Conservation (phyloP, 2,888 invertebrate species). For the Stomorhina lunata region DNA sequence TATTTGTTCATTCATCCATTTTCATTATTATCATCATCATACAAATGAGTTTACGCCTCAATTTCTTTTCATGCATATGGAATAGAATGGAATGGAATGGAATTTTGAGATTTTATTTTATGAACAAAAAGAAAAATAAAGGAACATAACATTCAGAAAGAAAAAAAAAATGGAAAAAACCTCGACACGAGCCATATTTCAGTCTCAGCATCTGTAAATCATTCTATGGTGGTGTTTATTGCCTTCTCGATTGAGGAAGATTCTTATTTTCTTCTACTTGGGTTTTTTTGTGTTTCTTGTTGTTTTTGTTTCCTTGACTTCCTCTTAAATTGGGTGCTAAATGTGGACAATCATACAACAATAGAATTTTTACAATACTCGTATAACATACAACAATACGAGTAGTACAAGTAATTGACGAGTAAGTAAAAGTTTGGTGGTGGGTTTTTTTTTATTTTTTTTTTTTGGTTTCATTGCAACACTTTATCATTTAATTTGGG, state of each 20-base stretch:
- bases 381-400: too few relatives aligned
- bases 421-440: slow-evolving; percentile 28
- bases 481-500: slow-evolving; percentile 39
- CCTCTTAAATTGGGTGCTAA: slow-evolving; percentile 64
- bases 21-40: slow-evolving; percentile 60
- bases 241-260: slow-evolving; percentile 37
- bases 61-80: slow-evolving; percentile 48
- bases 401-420: not conserved
- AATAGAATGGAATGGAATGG: too few relatives aligned
- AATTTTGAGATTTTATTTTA: slow-evolving; percentile 3
- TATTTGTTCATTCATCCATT: slow-evolving; percentile 58
- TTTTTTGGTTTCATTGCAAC: slow-evolving; percentile 3
- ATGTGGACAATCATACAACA: slow-evolving; percentile 59
- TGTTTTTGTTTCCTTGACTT: slow-evolving; percentile 39
- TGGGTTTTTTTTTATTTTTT: not conserved
- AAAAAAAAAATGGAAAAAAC: slow-evolving; percentile 6
- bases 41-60: slow-evolving; percentile 65
- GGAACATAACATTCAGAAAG: slow-evolving; percentile 6
- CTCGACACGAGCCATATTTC: slow-evolving; percentile 64
- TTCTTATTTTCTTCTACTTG: slow-evolving; percentile 24
- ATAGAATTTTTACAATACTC: slow-evolving; percentile 44
- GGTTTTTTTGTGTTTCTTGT: slow-evolving; percentile 13
- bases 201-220: slow-evolving; percentile 61
- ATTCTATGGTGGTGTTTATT: slow-evolving; percentile 56
- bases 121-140: not conserved